These are phyloP conservation scores for Oreochromis spilurus DNA, from an alignment of 2,113 vertebrate species.

Conservation along the genomic window DNA sequence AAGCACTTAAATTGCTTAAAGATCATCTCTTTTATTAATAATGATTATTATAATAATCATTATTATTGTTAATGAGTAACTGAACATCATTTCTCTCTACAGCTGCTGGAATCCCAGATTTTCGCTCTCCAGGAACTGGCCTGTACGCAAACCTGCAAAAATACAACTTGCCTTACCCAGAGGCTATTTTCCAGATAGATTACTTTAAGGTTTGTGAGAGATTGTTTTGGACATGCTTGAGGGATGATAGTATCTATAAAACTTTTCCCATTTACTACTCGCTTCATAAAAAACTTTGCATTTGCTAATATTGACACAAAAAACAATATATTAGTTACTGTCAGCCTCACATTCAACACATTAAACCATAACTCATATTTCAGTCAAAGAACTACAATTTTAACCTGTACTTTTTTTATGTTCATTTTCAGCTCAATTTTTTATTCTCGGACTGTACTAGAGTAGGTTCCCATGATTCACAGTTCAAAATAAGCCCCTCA, in stretches of 20 bases:
- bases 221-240: background rate
- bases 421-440: background rate
- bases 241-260: background rate
- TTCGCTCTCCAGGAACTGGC: slow-evolving; percentile 85
- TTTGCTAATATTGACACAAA: background rate
- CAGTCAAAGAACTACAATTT: background rate
- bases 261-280: background rate
- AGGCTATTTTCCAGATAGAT: slow-evolving; percentile 89
- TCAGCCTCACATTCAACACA: background rate
- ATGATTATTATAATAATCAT: background rate
- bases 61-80: background rate
- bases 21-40: background rate
- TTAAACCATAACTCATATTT: background rate
- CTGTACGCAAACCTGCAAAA: slow-evolving; percentile 88
- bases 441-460: background rate
- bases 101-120: slow-evolving; percentile 92
- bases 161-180: slow-evolving; percentile 85
- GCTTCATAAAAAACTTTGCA: background rate
- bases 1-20: background rate
- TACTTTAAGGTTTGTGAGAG: slow-evolving; percentile 82
- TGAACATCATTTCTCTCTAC: background rate
- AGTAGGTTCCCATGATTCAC: background rate
- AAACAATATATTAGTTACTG: background rate
- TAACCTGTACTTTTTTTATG: background rate
- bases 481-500: background rate